Conservation (phyloP, 2,888 invertebrate genomes). For the Perizoma affinitatum region DNA sequence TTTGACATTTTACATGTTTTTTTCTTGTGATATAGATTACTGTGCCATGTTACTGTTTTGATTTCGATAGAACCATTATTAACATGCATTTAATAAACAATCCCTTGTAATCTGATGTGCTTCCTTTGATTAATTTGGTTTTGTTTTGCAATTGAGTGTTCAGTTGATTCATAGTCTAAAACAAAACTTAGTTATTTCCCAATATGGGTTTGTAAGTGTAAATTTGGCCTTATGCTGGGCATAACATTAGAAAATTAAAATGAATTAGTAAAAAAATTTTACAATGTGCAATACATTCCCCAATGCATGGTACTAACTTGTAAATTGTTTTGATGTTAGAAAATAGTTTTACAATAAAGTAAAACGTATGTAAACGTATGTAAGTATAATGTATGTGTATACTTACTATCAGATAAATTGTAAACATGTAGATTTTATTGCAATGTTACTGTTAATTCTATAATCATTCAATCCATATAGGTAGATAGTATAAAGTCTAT, state of each 20-base stretch:
- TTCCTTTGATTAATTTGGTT: not conserved
- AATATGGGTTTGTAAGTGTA: slow-evolving; percentile 1
- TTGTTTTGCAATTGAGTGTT: not conserved
- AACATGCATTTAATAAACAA: not conserved
- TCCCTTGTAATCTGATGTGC: not conserved
- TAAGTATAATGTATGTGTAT: no score
- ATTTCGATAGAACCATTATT: not conserved
- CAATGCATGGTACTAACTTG: slow-evolving; percentile 53
- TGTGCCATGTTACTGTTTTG: slow-evolving; percentile 51
- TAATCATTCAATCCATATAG: slow-evolving; percentile 18
- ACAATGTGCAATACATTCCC: slow-evolving; percentile 69
- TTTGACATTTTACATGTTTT: slow-evolving; percentile 51
- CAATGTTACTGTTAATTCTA: slow-evolving; percentile 15
- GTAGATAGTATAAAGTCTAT: not conserved
- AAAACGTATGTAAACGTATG: no score
- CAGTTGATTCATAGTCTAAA: not conserved
- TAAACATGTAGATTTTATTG: no score
- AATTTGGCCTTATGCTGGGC: slow-evolving; percentile 10
- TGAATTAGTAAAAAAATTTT: slow-evolving; percentile 37
- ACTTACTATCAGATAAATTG: no score
- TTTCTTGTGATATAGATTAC: slow-evolving; percentile 43
- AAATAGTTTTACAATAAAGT: slow-evolving; percentile 13
- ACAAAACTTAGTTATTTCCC: not conserved
- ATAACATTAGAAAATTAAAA: not conserved
- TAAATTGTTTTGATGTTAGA: slow-evolving; percentile 39